Base-by-base conservation (phyloP, 2,888 invertebrate species). In the Blomia tropicalis region DNA sequence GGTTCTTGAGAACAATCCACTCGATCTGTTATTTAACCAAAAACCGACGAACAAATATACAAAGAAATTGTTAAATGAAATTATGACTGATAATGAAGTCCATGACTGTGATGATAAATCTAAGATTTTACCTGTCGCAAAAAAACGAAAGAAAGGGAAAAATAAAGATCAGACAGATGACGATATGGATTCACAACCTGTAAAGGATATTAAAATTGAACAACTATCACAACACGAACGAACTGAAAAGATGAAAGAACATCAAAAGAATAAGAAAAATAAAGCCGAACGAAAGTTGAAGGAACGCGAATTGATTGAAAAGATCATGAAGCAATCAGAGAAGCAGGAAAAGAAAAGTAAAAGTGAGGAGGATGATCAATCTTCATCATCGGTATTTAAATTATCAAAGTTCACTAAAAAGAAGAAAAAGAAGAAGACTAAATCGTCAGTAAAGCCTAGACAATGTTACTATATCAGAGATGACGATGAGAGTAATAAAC, bases 81-180 rank as follows among this genome's bases (percentile, higher is more conserved):
- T 59, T 1, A 59, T 59, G 7, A 59, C 60, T 43, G 64, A 62
- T 27, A 54, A 64, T 4, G 64, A 77, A 14, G 23, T 14, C 5
- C n/a, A n/a, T n/a, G n/a, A n/a, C n/a, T n/a, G n/a, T n/a, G n/a
- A n/a, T n/a, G n/a, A n/a, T n/a, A n/a, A n/a, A n/a, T n/a, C n/a
- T n/a, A 47, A 47, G 27, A 14, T 22, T 14, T 11, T 11, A n/a
- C 5, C 7, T 47, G 51, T 27, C 17, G 29, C 31, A 3, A 56
- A 79, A 79, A 70, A 82, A 81, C 68, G 80, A 80, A 71, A n/a
- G 71, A 70, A 60, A 71, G 72, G 67, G 70, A 79, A 79, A 68
- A 81, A 82, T 66, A 85, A 85, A 70, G 85, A 85, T 62, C 58
- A 65, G 22, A 30, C 43, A 51, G 43, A 44, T 41, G 43, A 64